A percentile compares a stretch with the other conserved stretches of the same genome.
Evolutionary conservation across 64 coral and sea anemone genomes (phyloP).

Genomic region (Stichodactyla helianthus): DNA sequence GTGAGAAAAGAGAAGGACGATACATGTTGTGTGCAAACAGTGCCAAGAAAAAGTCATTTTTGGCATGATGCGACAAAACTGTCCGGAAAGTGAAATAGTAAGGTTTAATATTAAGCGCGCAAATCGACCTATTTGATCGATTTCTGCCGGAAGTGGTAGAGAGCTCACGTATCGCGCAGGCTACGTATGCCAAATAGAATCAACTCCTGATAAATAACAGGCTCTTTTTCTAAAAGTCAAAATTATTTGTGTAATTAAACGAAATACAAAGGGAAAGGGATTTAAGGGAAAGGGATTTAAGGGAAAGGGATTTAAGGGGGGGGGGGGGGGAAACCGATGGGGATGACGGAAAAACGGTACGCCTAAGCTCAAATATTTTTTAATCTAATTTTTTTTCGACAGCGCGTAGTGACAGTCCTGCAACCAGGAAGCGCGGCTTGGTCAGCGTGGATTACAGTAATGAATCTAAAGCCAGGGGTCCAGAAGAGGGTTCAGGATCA

Average conservation of each 20-base stretch:
- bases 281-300: no score
- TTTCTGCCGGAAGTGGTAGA: no score
- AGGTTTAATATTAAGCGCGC: background rate
- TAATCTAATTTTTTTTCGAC: background rate
- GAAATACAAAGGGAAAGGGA: no score
- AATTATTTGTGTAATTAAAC: no score
- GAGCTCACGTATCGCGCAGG: no score
- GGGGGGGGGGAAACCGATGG: background rate
- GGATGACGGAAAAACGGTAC: background rate
- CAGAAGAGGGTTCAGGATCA: conserved; percentile 52
- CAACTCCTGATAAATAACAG: no score
- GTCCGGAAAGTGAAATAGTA: background rate
- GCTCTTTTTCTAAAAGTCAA: no score
- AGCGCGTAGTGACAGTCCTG: conserved; percentile 93
- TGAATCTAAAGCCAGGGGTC: conserved; percentile 67
- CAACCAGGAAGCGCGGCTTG: conserved; percentile 70
- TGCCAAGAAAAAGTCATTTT: background rate
- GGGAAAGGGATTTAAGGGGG: no score
- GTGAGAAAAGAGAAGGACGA: background rate
- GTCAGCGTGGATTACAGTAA: conserved; percentile 75
- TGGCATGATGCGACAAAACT: background rate
- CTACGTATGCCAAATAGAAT: no score
- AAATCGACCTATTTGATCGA: background rate
- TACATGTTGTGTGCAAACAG: background rate
- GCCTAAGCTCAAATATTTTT: background rate